Conservation (phyloP, 1,140 invertebrate species). For the Mamestra configurata region DNA sequence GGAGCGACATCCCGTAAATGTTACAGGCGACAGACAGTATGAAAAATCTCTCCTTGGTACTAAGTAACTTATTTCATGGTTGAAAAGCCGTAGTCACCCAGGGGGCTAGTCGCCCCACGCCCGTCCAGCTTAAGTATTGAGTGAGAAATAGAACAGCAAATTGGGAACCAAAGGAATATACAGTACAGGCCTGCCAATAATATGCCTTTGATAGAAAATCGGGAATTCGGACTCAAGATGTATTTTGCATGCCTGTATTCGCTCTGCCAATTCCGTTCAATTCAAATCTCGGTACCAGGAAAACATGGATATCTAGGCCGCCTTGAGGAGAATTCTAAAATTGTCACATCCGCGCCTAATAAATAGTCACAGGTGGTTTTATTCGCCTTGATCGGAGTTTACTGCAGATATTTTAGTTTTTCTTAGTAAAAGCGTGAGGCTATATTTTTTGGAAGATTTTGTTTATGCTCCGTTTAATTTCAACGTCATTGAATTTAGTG, state of each 20-base stretch:
- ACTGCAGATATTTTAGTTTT: neutral
- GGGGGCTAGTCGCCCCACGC: neutral
- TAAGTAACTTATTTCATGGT: constrained; percentile 38
- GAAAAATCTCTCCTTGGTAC: neutral
- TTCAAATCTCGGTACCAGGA: neutral
- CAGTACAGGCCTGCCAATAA: neutral
- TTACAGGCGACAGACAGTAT: neutral
- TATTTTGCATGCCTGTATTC: neutral
- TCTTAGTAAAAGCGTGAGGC: neutral
- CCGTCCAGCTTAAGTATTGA: constrained; percentile 1
- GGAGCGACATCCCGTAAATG: neutral
- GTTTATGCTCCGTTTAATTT: neutral
- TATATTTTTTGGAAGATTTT: neutral
- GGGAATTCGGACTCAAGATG: neutral
- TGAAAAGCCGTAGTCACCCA: neutral
- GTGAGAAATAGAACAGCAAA: constrained; percentile 14
- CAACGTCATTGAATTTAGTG: neutral
- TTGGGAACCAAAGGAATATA: neutral
- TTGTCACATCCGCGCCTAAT: constrained; percentile 16
- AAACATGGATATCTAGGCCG: constrained; percentile 1
- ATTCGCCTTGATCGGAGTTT: neutral
- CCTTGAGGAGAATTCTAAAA: constrained; percentile 8
- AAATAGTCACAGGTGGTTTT: constrained; percentile 23
- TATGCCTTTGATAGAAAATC: neutral
- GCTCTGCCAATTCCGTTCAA: neutral